A percentile compares a stretch with the other conserved stretches of the same genome.
phyloP scores from a whole-genome alignment of 2,113 vertebrate genomes.

The Paralichthys olivaceus region DNA sequence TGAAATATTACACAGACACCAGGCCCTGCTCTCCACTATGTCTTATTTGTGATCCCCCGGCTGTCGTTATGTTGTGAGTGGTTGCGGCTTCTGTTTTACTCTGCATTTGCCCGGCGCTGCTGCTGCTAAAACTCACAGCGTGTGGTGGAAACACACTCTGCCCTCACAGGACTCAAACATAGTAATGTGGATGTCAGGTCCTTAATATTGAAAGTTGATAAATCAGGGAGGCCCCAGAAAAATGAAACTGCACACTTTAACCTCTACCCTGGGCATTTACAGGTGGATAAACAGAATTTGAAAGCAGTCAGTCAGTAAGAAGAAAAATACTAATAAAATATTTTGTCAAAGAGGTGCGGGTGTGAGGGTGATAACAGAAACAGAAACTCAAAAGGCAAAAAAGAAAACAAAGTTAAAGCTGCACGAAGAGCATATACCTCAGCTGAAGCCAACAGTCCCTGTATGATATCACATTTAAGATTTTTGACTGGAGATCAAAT shows the following conservation, averaged over 20 bases:
- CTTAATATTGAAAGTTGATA: constrained; percentile 15
- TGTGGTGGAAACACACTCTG: constrained; percentile 34
- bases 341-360: background rate
- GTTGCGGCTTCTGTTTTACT: constrained; percentile 77
- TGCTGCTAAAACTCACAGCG: background rate
- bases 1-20: constrained; percentile 82
- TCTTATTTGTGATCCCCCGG: constrained; percentile 75
- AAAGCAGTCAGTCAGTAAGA: background rate
- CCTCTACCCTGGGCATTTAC: background rate
- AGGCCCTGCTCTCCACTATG: constrained; percentile 62
- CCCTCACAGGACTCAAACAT: constrained; percentile 36
- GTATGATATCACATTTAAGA: too few relatives aligned
- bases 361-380: background rate
- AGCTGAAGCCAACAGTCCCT: too few relatives aligned
- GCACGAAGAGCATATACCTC: too few relatives aligned
- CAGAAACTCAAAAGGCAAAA: background rate
- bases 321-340: background rate
- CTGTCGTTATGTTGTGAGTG: constrained; percentile 73
- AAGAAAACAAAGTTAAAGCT: background rate
- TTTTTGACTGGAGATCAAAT: too few relatives aligned
- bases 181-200: constrained; percentile 26
- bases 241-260: constrained; percentile 3
- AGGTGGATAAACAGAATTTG: background rate
- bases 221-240: constrained; percentile 1
- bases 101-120: constrained; percentile 37